Conservation (phyloP, 2,888 invertebrate species). For the Cataglyphis livida region DNA sequence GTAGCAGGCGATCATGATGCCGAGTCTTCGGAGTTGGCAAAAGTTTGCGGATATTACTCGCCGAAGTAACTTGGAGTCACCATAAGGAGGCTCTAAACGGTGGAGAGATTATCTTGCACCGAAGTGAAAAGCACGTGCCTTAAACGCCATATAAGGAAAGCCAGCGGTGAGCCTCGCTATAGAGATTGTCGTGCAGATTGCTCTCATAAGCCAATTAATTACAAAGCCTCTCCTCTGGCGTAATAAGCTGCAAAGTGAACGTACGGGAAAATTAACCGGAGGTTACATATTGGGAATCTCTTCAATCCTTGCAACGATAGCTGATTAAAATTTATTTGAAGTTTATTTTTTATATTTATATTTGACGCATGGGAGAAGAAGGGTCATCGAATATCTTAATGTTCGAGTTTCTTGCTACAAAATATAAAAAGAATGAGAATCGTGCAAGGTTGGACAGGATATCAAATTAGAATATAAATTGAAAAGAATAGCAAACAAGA, state of each 20-base stretch:
- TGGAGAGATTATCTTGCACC: slow-evolving; percentile 60
- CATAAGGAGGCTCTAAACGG: slow-evolving; percentile 41
- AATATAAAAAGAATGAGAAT: background rate
- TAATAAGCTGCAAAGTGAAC: slow-evolving; percentile 47
- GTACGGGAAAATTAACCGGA: slow-evolving; percentile 16
- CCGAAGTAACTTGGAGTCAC: slow-evolving; percentile 32
- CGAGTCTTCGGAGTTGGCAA: slow-evolving; percentile 16
- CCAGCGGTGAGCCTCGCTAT: slow-evolving; percentile 24
- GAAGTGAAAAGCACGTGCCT: slow-evolving; percentile 66
- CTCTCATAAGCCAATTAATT: slow-evolving; percentile 61
- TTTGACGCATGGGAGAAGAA: background rate
- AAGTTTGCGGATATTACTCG: slow-evolving; percentile 46
- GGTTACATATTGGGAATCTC: background rate
- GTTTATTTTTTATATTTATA: background rate
- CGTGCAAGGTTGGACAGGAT: background rate
- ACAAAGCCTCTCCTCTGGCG: slow-evolving; percentile 43
- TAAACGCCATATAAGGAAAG: slow-evolving; percentile 61
- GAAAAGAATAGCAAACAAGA: slow-evolving; percentile 24
- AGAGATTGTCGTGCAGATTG: slow-evolving; percentile 55
- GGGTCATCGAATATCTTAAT: background rate
- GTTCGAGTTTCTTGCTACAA: background rate
- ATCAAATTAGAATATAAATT: slow-evolving; percentile 12
- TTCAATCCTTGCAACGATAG: background rate
- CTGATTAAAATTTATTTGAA: slow-evolving; percentile 18
- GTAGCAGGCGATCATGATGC: slow-evolving; percentile 14